Conservation (phyloP, 2,113 vertebrate genomes). For the Delphinus delphis region DNA sequence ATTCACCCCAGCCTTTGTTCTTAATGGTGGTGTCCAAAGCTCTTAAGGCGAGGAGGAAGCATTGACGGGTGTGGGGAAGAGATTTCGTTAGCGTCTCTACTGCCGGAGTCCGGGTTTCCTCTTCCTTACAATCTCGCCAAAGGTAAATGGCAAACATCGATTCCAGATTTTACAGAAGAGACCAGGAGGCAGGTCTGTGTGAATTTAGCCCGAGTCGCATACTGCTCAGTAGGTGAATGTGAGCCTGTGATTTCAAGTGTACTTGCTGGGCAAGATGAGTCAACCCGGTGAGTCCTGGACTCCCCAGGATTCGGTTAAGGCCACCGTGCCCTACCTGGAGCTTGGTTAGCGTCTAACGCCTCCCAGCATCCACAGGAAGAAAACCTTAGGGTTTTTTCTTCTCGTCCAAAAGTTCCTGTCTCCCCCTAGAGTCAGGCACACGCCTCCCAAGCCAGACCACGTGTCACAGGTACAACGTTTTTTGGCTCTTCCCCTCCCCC, state of each 20-base stretch:
- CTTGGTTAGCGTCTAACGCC: not conserved
- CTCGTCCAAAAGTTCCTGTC: not conserved
- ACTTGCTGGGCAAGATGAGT: not conserved
- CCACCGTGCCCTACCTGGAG: not conserved
- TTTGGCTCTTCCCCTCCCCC: not conserved
- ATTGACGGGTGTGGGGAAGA: not conserved
- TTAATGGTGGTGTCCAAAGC: not conserved
- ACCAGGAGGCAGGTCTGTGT: not conserved
- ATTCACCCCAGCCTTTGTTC: not conserved
- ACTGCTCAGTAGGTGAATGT: not conserved
- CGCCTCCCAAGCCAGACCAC: conserved; percentile 28
- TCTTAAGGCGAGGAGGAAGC: not conserved
- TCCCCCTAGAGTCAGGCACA: not conserved
- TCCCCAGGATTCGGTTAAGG: not conserved
- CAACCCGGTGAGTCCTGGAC: not conserved
- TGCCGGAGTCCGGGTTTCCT: not conserved
- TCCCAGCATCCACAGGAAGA: not conserved
- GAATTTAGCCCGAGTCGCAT: not conserved
- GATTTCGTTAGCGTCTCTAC: not conserved
- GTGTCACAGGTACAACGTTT: conserved; percentile 46
- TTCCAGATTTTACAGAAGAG: not conserved
- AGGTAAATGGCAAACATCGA: not conserved
- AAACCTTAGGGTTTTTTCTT: not conserved
- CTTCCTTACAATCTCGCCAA: not conserved
- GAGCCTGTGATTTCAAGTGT: not conserved